phyloP scores from a whole-genome alignment of 2,888 invertebrate genomes.

The Corbicula japonica region DNA sequence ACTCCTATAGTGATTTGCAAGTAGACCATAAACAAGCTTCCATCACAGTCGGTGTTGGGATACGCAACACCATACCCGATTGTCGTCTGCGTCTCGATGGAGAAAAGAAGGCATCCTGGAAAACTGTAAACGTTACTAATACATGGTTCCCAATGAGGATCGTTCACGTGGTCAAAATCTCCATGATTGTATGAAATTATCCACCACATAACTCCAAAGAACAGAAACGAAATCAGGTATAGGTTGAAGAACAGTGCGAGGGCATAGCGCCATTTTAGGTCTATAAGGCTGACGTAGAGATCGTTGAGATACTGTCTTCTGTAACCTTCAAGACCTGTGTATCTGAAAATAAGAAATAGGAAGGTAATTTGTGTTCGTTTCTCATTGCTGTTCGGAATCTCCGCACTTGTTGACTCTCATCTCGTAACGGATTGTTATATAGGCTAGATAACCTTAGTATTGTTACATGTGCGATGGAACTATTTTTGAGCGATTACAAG shows the following conservation, averaged over 20 bases:
- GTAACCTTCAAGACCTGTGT: constrained; percentile 96
- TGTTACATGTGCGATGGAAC: too few species aligned
- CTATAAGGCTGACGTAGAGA: constrained; percentile 97
- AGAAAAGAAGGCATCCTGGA: constrained; percentile 97
- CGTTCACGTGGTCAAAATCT: constrained; percentile 82
- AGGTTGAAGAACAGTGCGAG: constrained; percentile 95
- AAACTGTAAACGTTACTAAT: constrained; percentile 93
- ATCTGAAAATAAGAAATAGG: constrained; percentile 87
- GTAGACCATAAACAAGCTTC: constrained; percentile 95
- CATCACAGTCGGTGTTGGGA: constrained; percentile 96
- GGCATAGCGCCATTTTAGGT: constrained; percentile 95
- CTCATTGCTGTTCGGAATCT: too few species aligned
- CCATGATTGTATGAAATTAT: constrained; percentile 84
- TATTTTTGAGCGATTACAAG: too few species aligned
- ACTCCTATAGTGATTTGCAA: constrained; percentile 97
- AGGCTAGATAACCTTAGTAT: too few species aligned
- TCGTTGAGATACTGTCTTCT: constrained; percentile 89
- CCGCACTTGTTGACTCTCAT: too few species aligned
- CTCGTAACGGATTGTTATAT: too few species aligned
- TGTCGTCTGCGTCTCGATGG: constrained; percentile 98
- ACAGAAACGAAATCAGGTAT: constrained; percentile 94
- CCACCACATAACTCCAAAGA: constrained; percentile 90
- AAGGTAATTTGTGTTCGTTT: too few species aligned
- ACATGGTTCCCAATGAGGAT: constrained; percentile 85
- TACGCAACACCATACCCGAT: constrained; percentile 95